Percentiles rank a stretch among this genome's conserved stretches.
phyloP scores from a whole-genome alignment of 1,140 invertebrate species.

The Camponotus vicinus region DNA sequence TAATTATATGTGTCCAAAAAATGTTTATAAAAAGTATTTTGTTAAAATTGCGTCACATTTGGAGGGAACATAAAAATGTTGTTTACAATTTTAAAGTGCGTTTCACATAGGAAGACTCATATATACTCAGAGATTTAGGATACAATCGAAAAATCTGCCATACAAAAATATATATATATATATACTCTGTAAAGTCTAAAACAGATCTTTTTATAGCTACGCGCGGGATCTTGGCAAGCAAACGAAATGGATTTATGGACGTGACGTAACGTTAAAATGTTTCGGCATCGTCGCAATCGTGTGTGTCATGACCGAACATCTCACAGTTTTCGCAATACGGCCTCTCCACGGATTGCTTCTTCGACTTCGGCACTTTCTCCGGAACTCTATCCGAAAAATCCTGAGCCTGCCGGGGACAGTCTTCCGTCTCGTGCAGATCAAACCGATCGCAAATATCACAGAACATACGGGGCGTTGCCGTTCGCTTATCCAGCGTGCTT shows the following conservation, averaged over 20 bases:
- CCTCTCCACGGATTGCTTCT: slow-evolving; percentile 87
- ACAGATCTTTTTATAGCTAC: slow-evolving; percentile 66
- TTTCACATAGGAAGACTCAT: slow-evolving; percentile 66
- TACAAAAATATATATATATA: slow-evolving; percentile 61
- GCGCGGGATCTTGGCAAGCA: slow-evolving; percentile 59
- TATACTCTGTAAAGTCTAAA: slow-evolving; percentile 68
- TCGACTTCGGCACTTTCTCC: slow-evolving; percentile 83
- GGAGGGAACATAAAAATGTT: slow-evolving; percentile 43
- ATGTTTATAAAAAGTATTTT: slow-evolving; percentile 11
- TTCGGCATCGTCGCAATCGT: slow-evolving; percentile 72
- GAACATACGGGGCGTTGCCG: slow-evolving; percentile 92
- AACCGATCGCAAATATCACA: slow-evolving; percentile 99
- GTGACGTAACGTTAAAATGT: slow-evolving; percentile 68
- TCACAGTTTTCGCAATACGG: slow-evolving; percentile 98
- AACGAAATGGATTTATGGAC: slow-evolving; percentile 43
- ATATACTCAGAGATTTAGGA: slow-evolving; percentile 26
- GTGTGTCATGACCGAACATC: slow-evolving; percentile 82
- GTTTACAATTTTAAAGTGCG: background rate
- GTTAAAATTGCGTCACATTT: slow-evolving; percentile 20
- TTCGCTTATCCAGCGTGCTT: slow-evolving; percentile 82
- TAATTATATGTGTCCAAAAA: slow-evolving; percentile 3
- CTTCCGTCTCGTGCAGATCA: slow-evolving; percentile 98
- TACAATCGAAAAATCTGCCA: slow-evolving; percentile 52
- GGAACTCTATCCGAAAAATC: slow-evolving; percentile 85
- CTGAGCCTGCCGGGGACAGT: slow-evolving; percentile 95